phyloP scores from a whole-genome alignment of 2,888 invertebrate genomes.

The Caenorhabditis macrosperma region DNA sequence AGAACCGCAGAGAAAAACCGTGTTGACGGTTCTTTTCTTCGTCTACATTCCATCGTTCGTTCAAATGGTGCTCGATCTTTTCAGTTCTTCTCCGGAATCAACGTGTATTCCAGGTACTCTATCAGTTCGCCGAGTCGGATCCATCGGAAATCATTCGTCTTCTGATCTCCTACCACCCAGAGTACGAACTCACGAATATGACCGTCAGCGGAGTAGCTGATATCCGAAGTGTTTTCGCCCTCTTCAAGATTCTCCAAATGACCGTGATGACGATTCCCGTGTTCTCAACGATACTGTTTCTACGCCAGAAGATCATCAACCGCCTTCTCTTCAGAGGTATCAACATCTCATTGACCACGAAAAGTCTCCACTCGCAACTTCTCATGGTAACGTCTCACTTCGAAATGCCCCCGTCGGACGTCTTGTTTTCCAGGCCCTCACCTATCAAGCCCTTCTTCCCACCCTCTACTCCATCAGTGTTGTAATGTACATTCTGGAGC shows the following conservation, averaged over 20 bases:
- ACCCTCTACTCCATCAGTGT: constrained; percentile 34
- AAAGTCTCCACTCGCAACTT: constrained; percentile 39
- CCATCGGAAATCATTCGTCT: constrained; percentile 16
- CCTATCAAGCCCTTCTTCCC: constrained; percentile 47
- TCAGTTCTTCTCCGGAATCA: neutral
- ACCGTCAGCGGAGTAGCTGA: constrained; percentile 39
- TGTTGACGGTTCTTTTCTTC: constrained; percentile 10
- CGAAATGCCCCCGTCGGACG: too few species aligned
- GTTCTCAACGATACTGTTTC: constrained; percentile 24
- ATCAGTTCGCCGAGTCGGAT: constrained; percentile 29
- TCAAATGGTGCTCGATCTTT: constrained; percentile 17
- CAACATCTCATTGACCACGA: constrained; percentile 29
- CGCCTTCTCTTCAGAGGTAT: constrained; percentile 19
- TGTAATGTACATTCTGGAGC: constrained; percentile 34
- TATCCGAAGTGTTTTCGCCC: constrained; percentile 35
- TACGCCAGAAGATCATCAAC: constrained; percentile 33
- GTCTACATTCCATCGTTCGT: constrained; percentile 25
- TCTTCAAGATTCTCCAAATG: constrained; percentile 43
- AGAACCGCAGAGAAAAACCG: constrained; percentile 31
- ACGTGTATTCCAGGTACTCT: constrained; percentile 22
- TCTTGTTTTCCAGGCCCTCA: constrained; percentile 24
- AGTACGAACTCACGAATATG: constrained; percentile 31
- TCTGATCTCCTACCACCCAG: constrained; percentile 20
- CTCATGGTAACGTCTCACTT: constrained; percentile 3
- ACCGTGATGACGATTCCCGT: constrained; percentile 39